Evolutionary conservation across 2,888 invertebrate genomes (phyloP).

Genomic region (Lepidonotus clava): DNA sequence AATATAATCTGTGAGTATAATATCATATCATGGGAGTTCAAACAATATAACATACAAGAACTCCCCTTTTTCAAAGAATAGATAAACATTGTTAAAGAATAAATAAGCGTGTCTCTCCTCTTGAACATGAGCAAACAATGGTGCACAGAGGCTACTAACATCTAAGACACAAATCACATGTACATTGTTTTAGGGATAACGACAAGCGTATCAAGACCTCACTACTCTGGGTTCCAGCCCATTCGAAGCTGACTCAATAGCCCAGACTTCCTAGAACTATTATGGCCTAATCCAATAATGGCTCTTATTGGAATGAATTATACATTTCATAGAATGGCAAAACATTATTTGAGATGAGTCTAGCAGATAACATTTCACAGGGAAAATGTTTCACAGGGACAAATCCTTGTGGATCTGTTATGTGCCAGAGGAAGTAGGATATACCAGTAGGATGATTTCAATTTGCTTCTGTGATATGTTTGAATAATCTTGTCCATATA

Average conservation of each 20-base stretch:
- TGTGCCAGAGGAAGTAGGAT: too few species aligned
- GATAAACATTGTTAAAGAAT: neutral
- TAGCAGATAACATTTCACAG: neutral
- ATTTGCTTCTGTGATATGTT: too few species aligned
- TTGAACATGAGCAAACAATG: neutral
- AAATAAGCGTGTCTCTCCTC: neutral
- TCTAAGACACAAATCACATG: neutral
- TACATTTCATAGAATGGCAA: too few species aligned
- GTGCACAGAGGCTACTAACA: neutral
- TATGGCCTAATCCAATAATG: neutral
- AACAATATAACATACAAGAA: neutral
- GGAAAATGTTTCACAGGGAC: neutral
- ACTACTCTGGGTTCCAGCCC: slow-evolving; percentile 9
- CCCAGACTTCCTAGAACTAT: neutral
- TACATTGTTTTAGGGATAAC: neutral
- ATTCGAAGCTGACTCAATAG: neutral
- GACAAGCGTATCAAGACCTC: neutral
- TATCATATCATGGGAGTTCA: neutral
- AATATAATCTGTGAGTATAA: neutral
- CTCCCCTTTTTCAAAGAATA: neutral
- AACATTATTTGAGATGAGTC: neutral
- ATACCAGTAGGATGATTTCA: too few species aligned
- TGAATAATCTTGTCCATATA: too few species aligned
- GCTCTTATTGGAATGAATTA: neutral
- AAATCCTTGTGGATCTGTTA: too few species aligned